Conservation (phyloP, 1,140 invertebrate genomes). For the Drosophila burlai region DNA sequence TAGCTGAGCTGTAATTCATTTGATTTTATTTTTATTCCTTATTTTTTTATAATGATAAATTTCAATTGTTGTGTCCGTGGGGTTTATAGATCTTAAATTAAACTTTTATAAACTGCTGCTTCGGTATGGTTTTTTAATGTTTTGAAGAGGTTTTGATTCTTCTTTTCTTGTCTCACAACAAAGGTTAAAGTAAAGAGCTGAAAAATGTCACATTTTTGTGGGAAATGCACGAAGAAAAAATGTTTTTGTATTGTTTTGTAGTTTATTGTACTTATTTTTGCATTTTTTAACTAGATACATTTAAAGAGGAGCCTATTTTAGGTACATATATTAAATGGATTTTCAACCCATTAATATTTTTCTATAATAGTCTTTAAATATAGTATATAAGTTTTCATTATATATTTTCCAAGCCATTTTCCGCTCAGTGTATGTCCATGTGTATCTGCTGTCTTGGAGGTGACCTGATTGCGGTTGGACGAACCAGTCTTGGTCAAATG, state of each 20-base stretch:
- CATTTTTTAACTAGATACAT: background rate
- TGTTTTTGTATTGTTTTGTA: background rate
- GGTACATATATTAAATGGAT: background rate
- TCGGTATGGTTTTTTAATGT: conserved; percentile 4
- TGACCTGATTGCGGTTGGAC: conserved; percentile 43
- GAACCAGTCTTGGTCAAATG: conserved; percentile 19
- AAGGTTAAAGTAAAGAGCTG: conserved; percentile 23
- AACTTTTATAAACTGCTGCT: conserved; percentile 18
- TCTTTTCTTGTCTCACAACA: conserved; percentile 19
- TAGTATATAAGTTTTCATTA: background rate
- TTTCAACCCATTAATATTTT: background rate
- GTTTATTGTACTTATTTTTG: rapidly evolving
- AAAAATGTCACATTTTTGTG: conserved; percentile 21
- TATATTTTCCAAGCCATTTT: background rate
- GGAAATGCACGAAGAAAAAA: background rate
- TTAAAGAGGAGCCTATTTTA: background rate
- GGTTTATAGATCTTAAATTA: conserved; percentile 7
- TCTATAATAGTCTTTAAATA: background rate
- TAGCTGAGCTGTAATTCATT: conserved; percentile 12
- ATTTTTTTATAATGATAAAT: conserved; percentile 34
- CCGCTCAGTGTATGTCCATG: conserved; percentile 3
- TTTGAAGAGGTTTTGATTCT: conserved; percentile 3
- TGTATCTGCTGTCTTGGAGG: conserved; percentile 21
- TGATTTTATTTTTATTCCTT: conserved; percentile 23
- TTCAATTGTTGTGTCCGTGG: conserved; percentile 20